phyloP scores from a whole-genome alignment of 2,888 invertebrate genomes.

The Cephus rjabovi region DNA sequence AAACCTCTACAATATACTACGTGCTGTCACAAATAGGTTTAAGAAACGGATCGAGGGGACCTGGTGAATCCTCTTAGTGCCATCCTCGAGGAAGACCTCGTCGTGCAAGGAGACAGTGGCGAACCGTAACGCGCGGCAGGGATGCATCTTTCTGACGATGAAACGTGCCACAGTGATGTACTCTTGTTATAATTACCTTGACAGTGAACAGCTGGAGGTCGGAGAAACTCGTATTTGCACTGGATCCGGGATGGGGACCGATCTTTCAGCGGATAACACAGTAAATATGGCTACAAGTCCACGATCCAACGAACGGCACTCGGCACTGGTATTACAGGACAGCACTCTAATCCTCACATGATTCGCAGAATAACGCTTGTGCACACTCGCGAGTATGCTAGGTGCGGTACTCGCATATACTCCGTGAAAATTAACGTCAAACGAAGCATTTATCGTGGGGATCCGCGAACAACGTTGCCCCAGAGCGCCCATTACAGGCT shows the following conservation, averaged over 20 bases:
- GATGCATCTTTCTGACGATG: neutral
- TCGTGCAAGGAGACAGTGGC: neutral
- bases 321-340: constrained; percentile 31
- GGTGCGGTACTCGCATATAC: constrained; percentile 22
- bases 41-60: neutral
- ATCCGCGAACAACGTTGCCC: constrained; percentile 44
- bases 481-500: constrained; percentile 52
- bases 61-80: neutral
- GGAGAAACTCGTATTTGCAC: neutral
- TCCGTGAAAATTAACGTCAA: constrained; percentile 30
- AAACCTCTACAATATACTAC: neutral
- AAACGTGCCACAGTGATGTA: neutral
- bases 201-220: constrained; percentile 4
- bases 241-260: neutral
- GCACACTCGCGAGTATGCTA: constrained; percentile 37
- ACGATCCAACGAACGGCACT: constrained; percentile 34
- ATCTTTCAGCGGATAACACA: constrained; percentile 34
- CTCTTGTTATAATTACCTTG: neutral
- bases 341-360: constrained; percentile 39
- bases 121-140: neutral
- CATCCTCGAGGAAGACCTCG: neutral
- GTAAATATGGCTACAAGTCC: constrained; percentile 53
- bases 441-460: constrained; percentile 42
- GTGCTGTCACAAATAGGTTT: neutral
- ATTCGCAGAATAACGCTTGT: constrained; percentile 21